phyloP scores from a whole-genome alignment of 2,113 vertebrate genomes.

The Thunnus thynnus region DNA sequence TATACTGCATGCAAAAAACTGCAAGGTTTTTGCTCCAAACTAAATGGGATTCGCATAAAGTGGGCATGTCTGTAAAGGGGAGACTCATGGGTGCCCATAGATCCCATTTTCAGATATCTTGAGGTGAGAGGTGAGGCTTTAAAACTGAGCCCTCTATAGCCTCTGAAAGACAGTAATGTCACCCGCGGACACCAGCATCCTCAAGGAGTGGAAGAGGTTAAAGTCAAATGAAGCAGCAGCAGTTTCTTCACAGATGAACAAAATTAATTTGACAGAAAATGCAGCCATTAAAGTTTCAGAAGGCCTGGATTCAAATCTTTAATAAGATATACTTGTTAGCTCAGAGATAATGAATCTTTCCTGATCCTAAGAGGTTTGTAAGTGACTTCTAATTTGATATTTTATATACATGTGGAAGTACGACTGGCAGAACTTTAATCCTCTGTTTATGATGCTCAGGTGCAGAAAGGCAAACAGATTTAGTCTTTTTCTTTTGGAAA shows the following conservation, averaged over 20 bases:
- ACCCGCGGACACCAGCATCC: too few species aligned
- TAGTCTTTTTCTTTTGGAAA: neutral
- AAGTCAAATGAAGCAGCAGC: conserved; percentile 42
- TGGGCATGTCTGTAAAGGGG: too few species aligned
- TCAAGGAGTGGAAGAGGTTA: too few species aligned
- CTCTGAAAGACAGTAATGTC: too few species aligned
- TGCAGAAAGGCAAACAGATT: neutral
- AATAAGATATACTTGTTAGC: neutral
- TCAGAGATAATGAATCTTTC: neutral
- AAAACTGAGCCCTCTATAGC: too few species aligned
- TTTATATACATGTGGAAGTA: neutral
- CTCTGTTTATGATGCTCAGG: neutral
- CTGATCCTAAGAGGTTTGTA: neutral
- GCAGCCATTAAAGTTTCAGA: conserved; percentile 14
- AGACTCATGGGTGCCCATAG: too few species aligned
- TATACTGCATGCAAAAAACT: too few species aligned
- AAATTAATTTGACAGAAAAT: conserved; percentile 44
- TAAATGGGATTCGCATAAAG: too few species aligned
- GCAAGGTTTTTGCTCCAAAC: too few species aligned
- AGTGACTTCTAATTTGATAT: neutral
- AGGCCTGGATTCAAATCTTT: conserved; percentile 1
- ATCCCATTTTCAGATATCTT: too few species aligned
- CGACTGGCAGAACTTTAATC: neutral
- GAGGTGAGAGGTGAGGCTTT: too few species aligned
- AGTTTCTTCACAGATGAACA: conserved; percentile 14